A percentile compares a stretch with the other conserved stretches of the same genome.
Evolutionary conservation across 2,113 vertebrate species (phyloP).

Genomic region (Mastomys natalensis): DNA sequence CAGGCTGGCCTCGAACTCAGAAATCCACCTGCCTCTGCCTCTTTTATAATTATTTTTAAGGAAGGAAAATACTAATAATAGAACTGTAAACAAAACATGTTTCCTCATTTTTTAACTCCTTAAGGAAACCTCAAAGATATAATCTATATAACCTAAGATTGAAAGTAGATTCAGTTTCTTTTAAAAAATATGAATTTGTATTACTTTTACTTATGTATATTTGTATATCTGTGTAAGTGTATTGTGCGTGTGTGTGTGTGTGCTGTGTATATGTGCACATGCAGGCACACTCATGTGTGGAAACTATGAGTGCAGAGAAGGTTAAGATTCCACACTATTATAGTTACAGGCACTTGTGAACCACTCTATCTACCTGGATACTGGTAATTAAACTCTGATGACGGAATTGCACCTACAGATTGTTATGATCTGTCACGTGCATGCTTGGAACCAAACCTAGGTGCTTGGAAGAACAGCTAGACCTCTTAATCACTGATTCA

Average conservation of each 20-base stretch:
- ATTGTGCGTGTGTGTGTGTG: background rate
- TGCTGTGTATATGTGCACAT: background rate
- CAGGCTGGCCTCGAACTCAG: too few relatives aligned
- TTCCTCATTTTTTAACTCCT: background rate
- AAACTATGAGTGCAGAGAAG: too few relatives aligned
- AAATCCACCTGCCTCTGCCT: too few relatives aligned
- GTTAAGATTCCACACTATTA: too few relatives aligned
- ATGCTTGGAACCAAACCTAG: background rate
- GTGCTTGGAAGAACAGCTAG: background rate
- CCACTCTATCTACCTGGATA: background rate
- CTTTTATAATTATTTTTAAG: background rate
- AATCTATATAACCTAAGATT: background rate
- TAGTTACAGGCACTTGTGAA: background rate
- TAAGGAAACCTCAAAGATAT: background rate
- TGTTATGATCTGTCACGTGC: background rate
- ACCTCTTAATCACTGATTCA: background rate
- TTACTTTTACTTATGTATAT: background rate
- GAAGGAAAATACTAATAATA: background rate
- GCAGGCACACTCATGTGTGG: background rate
- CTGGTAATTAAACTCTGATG: background rate
- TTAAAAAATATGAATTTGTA: background rate
- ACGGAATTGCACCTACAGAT: background rate
- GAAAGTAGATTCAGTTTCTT: background rate
- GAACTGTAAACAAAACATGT: background rate
- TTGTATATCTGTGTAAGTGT: background rate